Percentiles rank a stretch among this genome's conserved stretches.
phyloP scores from a whole-genome alignment of 2,888 invertebrate genomes.

The Helobdella robusta region DNA sequence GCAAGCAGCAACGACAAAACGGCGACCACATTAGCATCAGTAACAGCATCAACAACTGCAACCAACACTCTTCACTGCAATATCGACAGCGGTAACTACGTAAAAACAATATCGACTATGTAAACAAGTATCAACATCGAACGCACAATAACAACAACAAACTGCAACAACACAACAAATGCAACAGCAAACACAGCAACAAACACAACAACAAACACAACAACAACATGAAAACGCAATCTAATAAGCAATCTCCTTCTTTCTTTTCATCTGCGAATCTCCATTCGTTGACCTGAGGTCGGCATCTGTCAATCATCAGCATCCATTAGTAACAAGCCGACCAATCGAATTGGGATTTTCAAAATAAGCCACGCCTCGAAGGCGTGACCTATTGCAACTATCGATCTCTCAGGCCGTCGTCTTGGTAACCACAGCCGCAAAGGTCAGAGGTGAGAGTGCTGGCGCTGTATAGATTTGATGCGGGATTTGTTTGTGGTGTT shows the following conservation, averaged over 20 bases:
- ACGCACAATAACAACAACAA: no score
- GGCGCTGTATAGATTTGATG: conserved; percentile 21
- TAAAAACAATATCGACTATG: no score
- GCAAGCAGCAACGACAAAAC: no score
- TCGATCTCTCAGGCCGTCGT: conserved; percentile 26
- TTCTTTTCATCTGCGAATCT: conserved; percentile 28
- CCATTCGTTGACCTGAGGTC: conserved; percentile 26
- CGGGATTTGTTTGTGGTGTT: conserved; percentile 14
- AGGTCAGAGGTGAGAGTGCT: conserved; percentile 25
- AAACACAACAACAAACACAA: no score
- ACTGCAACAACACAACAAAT: no score
- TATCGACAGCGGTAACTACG: no score
- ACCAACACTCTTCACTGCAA: no score
- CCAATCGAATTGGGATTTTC: conserved; percentile 12
- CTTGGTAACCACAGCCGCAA: conserved; percentile 25
- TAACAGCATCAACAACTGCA: no score
- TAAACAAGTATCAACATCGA: no score
- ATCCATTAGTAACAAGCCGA: conserved; percentile 18
- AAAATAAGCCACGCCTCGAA: conserved; percentile 14
- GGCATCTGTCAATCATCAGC: conserved; percentile 19
- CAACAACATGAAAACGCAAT: conserved; percentile 1
- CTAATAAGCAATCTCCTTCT: conserved; percentile 27
- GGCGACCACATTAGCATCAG: no score
- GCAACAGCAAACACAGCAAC: no score
- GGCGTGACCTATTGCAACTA: conserved; percentile 21